Conservation (phyloP, 1,140 invertebrate species). For the Paralvinella palmiformis region DNA sequence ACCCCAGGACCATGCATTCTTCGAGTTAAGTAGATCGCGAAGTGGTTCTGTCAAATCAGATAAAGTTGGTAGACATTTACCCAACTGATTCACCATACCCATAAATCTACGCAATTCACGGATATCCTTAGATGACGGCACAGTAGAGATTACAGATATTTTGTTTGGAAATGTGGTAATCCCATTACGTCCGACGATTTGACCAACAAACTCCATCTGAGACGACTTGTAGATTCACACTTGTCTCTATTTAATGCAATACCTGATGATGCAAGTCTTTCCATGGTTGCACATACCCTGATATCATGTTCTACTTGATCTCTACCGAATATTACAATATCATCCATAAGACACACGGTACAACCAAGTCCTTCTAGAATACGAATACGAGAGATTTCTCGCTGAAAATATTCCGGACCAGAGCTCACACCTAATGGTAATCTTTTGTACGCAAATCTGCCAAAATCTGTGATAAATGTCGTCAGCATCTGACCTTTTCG, state of each 20-base stretch:
- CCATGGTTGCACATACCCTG: no score
- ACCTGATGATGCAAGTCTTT: no score
- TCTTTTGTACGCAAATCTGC: constrained; percentile 20
- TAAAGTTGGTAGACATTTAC: constrained; percentile 16
- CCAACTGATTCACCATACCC: constrained; percentile 23
- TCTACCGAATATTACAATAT: constrained; percentile 19
- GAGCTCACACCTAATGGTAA: constrained; percentile 23
- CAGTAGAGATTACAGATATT: constrained; percentile 18
- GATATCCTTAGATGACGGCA: constrained; percentile 19
- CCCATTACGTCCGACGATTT: background rate
- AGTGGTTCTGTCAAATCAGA: constrained; percentile 10
- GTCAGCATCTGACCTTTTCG: constrained; percentile 15
- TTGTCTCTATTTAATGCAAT: constrained; percentile 10
- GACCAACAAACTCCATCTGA: background rate
- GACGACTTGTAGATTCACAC: background rate
- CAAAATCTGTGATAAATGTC: constrained; percentile 18
- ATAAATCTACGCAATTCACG: constrained; percentile 25
- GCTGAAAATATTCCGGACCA: constrained; percentile 21
- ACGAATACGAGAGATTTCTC: constrained; percentile 15
- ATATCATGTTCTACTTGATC: constrained; percentile 20
- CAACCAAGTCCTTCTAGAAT: constrained; percentile 12
- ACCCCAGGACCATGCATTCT: constrained; percentile 17
- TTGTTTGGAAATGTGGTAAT: constrained; percentile 34
- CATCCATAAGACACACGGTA: constrained; percentile 22
- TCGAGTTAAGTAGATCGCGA: constrained; percentile 16